Evolutionary conservation across 2,888 invertebrate species (phyloP).

Genomic region (Sphaerophoria taeniata): DNA sequence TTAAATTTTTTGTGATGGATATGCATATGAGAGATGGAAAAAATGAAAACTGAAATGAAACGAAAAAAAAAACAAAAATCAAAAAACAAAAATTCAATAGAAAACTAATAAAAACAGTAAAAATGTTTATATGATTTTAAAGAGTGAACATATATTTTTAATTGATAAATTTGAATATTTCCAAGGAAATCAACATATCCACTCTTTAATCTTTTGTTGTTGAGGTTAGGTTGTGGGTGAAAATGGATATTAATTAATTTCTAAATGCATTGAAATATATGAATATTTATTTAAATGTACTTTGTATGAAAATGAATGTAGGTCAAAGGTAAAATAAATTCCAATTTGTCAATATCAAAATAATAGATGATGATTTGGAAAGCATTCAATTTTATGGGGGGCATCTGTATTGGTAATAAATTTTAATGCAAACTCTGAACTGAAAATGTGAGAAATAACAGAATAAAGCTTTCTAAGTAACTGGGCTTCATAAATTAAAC

Average conservation of each 20-base stretch:
- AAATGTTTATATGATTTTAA: conserved; percentile 1
- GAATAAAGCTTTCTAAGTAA: conserved; percentile 48
- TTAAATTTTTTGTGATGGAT: conserved; percentile 51
- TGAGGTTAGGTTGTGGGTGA: conserved; percentile 35
- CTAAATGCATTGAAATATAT: conserved; percentile 50
- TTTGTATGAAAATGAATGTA: background rate
- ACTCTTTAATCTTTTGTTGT: conserved; percentile 44
- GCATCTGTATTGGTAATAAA: background rate
- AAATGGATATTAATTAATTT: conserved; percentile 22
- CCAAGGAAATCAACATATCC: conserved; percentile 27
- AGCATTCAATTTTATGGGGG: conserved; percentile 44
- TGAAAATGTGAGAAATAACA: conserved; percentile 36
- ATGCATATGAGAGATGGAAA: conserved; percentile 61
- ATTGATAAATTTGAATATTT: background rate
- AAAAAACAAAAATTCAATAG: conserved; percentile 10
- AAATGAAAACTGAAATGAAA: conserved; percentile 68
- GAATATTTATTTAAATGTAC: background rate
- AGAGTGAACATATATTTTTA: conserved; percentile 36
- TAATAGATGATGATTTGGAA: conserved; percentile 35
- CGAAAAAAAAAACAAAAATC: conserved; percentile 23
- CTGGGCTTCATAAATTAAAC: conserved; percentile 12
- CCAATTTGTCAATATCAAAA: conserved; percentile 41
- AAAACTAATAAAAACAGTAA: conserved; percentile 3
- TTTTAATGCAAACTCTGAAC: conserved; percentile 45
- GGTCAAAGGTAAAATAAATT: conserved; percentile 7